Percentiles rank a stretch among this genome's conserved stretches.
These are phyloP conservation scores for Drosophila dunni DNA, from an alignment of 1,140 invertebrate species.

Conservation along the genomic window DNA sequence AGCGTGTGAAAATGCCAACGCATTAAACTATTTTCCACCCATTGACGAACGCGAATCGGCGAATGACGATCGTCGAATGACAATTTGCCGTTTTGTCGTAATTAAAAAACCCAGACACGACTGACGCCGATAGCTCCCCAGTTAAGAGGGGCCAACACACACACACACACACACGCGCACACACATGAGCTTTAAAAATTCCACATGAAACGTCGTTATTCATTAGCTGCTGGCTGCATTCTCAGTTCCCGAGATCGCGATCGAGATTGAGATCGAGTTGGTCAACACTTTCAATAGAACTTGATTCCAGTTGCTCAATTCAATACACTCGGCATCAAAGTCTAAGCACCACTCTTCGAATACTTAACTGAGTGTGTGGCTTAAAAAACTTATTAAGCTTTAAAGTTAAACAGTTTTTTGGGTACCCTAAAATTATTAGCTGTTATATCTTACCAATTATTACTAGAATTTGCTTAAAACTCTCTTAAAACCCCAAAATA, in stretches of 20 bases:
- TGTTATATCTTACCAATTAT: too few species aligned
- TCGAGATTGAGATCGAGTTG: slow-evolving; percentile 27
- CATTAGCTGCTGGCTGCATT: slow-evolving; percentile 51
- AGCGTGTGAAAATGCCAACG: slow-evolving; percentile 79
- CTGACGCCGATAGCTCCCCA: not conserved
- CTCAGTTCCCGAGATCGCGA: slow-evolving; percentile 20
- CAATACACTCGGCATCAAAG: slow-evolving; percentile 30
- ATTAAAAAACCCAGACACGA: slow-evolving; percentile 66
- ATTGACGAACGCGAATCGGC: slow-evolving; percentile 52
- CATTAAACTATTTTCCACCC: slow-evolving; percentile 63
- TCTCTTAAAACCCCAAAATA: too few species aligned
- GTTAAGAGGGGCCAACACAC: slow-evolving; percentile 1
- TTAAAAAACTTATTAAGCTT: too few species aligned
- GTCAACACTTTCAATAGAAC: slow-evolving; percentile 80
- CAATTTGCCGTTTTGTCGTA: slow-evolving; percentile 70
- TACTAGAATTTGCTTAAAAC: too few species aligned
- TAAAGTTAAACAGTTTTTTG: too few species aligned
- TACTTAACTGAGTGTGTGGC: slow-evolving; percentile 24
- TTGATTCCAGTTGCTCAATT: slow-evolving; percentile 69
- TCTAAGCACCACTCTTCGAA: slow-evolving; percentile 41
- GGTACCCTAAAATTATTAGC: not conserved
- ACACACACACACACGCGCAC: too few species aligned
- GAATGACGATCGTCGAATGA: slow-evolving; percentile 30
- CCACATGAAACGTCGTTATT: slow-evolving; percentile 75
- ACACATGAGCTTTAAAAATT: slow-evolving; percentile 71